Evolutionary conservation across 2,113 vertebrate species (phyloP).

Genomic region (Marmota flaviventris): DNA sequence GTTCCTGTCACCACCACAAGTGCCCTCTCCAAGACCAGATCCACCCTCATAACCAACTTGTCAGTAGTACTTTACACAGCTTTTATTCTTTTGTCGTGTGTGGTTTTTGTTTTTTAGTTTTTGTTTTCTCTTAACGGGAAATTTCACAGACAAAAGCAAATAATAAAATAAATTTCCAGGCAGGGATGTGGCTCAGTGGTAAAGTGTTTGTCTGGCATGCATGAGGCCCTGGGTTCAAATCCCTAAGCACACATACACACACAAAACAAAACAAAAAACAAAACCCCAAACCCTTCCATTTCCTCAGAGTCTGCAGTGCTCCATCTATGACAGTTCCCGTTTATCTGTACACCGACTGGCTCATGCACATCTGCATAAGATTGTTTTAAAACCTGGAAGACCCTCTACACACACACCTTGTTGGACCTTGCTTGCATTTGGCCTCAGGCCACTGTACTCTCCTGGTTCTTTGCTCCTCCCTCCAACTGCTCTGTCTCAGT

Average conservation of each 20-base stretch:
- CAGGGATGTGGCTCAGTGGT: too few species aligned
- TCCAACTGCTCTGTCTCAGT: background rate
- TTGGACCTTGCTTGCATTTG: background rate
- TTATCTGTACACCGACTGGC: background rate
- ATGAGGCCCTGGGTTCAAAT: too few species aligned
- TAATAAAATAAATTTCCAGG: background rate
- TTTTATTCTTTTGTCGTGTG: too few species aligned
- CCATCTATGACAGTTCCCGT: background rate
- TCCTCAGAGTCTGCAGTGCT: background rate
- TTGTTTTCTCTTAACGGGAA: background rate
- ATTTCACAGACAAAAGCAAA: constrained; percentile 34
- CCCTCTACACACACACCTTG: background rate
- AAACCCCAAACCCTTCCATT: background rate
- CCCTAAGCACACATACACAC: too few species aligned
- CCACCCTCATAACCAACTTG: background rate
- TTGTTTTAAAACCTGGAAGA: background rate
- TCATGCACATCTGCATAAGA: background rate
- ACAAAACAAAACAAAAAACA: too few species aligned
- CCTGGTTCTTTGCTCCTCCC: background rate
- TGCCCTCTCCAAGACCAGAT: background rate
- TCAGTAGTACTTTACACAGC: background rate
- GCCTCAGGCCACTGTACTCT: background rate
- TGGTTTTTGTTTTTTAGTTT: background rate
- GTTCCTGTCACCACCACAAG: background rate
- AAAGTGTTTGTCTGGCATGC: too few species aligned